Evolutionary conservation across 2,888 invertebrate species (phyloP).

Genomic region (Bibio marci): DNA sequence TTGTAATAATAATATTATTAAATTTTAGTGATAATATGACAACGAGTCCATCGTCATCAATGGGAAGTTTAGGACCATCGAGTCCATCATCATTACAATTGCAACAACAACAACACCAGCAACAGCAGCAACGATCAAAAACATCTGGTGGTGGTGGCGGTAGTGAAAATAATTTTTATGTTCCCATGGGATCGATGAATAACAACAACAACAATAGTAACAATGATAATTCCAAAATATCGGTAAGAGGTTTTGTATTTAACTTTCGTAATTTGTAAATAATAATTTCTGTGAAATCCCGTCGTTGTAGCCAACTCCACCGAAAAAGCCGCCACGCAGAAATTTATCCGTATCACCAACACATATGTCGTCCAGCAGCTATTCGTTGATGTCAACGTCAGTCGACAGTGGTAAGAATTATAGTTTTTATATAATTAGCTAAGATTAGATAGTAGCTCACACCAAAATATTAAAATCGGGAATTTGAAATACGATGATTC

Average conservation of each 20-base stretch:
- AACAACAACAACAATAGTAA: slow-evolving; percentile 1
- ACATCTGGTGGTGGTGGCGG: slow-evolving; percentile 3
- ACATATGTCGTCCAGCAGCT: slow-evolving; percentile 35
- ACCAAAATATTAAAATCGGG: too few species aligned
- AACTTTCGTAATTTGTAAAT: too few species aligned
- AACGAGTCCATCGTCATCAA: slow-evolving; percentile 25
- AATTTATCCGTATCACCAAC: slow-evolving; percentile 77
- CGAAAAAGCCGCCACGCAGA: slow-evolving; percentile 76
- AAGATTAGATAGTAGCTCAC: too few species aligned
- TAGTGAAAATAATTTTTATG: slow-evolving; percentile 7
- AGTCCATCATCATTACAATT: slow-evolving; percentile 22
- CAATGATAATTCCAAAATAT: slow-evolving; percentile 2
- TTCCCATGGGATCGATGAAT: slow-evolving; percentile 9
- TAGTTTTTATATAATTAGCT: too few species aligned
- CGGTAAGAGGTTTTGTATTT: too few species aligned
- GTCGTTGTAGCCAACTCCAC: slow-evolving; percentile 55
- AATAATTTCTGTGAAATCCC: too few species aligned
- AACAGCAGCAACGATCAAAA: slow-evolving; percentile 15
- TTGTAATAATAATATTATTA: too few species aligned
- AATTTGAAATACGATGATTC: too few species aligned
- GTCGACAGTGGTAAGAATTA: slow-evolving; percentile 2
- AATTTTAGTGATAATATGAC: too few species aligned
- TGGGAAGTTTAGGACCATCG: slow-evolving; percentile 25
- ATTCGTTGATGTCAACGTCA: slow-evolving; percentile 7
- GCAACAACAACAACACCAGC: slow-evolving; percentile 13